A percentile compares a stretch with the other conserved stretches of the same genome.
These are phyloP conservation scores for Nothura maculosa DNA, from an alignment of 2,797 vertebrate species.

Conservation along the genomic window DNA sequence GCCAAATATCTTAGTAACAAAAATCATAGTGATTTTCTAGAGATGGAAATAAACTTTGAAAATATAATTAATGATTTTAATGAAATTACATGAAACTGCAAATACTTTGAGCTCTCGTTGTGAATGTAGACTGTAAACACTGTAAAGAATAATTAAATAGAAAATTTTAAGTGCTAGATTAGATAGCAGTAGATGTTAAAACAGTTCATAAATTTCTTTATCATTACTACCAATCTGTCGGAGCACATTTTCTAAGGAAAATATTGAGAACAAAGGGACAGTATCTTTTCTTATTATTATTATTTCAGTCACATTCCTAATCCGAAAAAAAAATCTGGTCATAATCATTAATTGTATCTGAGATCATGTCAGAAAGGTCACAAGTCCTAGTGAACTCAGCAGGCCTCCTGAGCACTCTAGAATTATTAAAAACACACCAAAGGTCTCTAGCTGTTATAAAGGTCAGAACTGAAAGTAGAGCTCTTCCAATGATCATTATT, in stretches of 20 bases:
- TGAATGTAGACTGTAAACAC: too few relatives aligned
- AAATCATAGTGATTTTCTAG: neutral
- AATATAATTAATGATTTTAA: neutral
- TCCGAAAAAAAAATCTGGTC: neutral
- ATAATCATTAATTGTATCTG: neutral
- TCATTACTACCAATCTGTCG: neutral
- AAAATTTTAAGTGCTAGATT: neutral
- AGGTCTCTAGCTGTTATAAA: conserved; percentile 7
- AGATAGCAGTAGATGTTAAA: neutral
- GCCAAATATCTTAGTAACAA: neutral
- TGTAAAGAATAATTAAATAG: neutral
- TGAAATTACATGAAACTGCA: neutral
- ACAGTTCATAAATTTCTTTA: neutral
- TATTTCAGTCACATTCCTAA: neutral
- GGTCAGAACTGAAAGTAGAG: neutral
- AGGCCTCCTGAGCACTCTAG: neutral
- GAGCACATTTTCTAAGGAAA: neutral
- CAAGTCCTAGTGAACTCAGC: neutral
- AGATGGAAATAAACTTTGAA: neutral
- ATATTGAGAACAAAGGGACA: neutral
- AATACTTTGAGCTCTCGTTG: neutral
- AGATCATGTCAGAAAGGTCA: neutral
- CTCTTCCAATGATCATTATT: neutral
- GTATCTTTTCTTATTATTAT: neutral
- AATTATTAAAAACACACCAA: neutral